Conservation (phyloP, 2,888 invertebrate species). For the Ochropleura plecta region DNA sequence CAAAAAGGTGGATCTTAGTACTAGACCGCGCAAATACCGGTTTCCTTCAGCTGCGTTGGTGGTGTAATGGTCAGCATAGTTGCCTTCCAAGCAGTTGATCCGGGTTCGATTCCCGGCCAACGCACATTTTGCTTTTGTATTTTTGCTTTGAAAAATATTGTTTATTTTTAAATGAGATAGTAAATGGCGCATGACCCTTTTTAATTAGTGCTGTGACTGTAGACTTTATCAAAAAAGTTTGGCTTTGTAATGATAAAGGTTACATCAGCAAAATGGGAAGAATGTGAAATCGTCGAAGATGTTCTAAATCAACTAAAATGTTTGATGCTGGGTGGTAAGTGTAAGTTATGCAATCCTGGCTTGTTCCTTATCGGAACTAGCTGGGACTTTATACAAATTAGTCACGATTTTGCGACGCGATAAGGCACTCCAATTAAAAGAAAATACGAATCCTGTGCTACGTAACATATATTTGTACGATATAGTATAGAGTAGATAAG, state of each 20-base stretch:
- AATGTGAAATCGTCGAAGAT: no score
- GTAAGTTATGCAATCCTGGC: no score
- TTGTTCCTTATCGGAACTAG: no score
- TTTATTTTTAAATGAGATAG: background rate
- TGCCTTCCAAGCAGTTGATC: constrained; percentile 91
- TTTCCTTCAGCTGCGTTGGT: constrained; percentile 79
- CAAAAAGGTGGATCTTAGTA: background rate
- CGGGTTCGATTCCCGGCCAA: constrained; percentile 91
- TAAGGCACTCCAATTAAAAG: no score
- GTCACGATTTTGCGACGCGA: no score
- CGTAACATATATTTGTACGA: background rate
- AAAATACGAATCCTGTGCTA: background rate
- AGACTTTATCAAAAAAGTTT: no score
- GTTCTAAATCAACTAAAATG: no score
- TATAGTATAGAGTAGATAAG: background rate
- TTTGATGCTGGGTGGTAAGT: no score
- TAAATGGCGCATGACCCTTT: background rate
- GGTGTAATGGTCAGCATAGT: constrained; percentile 91
- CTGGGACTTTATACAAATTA: no score
- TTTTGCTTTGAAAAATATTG: background rate
- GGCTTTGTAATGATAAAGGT: no score
- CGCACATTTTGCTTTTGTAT: constrained; percentile 79
- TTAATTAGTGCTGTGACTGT: background rate
- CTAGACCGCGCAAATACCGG: constrained; percentile 19
- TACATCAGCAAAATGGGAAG: no score